Evolutionary conservation across 2,888 invertebrate genomes (phyloP), one percentile per base, ranked within the genome.

Genomic region (Papilio elwesi): DNA sequence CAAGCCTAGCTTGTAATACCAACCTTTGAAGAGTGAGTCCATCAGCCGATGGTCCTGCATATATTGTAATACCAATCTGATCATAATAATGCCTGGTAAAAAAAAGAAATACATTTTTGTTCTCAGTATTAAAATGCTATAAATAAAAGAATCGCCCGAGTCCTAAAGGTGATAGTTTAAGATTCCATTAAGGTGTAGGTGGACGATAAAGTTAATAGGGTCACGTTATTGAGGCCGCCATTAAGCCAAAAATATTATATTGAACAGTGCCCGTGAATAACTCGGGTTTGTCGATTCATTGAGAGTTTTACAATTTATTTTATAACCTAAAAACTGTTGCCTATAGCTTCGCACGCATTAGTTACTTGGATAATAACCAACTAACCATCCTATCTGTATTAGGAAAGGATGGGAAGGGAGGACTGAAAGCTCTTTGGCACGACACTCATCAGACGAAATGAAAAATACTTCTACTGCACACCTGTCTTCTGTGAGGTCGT

Each of bases 111-210:
- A n/a, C n/a, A n/a, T n/a, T n/a, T n/a, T n/a, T 26, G 26, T 26
- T 26, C 26, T 26, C n/a, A n/a, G n/a, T 11, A 62, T 43, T 62
- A 43, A 38, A 43, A 62, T 59, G 38, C 43, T 62, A 43, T 43
- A 62, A 62, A 62, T 62, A n/a, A 62, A 43, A 43, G 38, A 43
- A 62, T 62, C 59, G 15, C 59, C 15, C 10, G 15, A 43, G 59
- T 57, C 48, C 49, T 64, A 70, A 70, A 70, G 70, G 70, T 65
- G 70, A 65, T 51, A 64, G 64, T 53, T 70, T 62, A 55, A 70
- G 53, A 65, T 36, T 57, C 70, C 55, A 65, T 70, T 70, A 70
- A 55, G 55, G 70, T 70, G 55, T 65, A 65, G 64, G 70, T 65
- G 36, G 36, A 48, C 53, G 48, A 64, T 65, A 55, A 63, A 70